These are phyloP conservation scores for Stegodyphus mimosarum DNA, from an alignment of 1,140 invertebrate genomes.

Conservation along the genomic window DNA sequence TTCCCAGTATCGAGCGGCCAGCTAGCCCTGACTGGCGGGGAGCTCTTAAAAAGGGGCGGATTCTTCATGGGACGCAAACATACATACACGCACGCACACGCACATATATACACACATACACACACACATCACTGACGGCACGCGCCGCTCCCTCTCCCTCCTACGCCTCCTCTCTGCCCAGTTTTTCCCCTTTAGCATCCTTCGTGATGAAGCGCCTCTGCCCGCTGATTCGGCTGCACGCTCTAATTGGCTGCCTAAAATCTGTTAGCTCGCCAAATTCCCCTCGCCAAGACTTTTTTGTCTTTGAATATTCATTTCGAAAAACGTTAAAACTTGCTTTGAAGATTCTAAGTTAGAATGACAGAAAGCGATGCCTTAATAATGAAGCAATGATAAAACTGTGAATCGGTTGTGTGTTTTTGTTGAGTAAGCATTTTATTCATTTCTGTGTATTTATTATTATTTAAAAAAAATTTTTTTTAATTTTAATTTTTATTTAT, in stretches of 20 bases:
- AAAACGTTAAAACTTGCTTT: no score
- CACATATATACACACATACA: constrained; percentile 42
- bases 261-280: constrained; percentile 49
- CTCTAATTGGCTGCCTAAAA: constrained; percentile 56
- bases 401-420: no score
- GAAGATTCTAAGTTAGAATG: no score
- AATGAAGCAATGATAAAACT: no score
- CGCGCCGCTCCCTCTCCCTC: constrained; percentile 38
- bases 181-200: constrained; percentile 58
- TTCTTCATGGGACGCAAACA: constrained; percentile 50
- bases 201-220: constrained; percentile 39
- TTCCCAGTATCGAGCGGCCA: constrained; percentile 49
- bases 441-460: no score
- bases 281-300: constrained; percentile 40
- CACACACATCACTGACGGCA: constrained; percentile 56
- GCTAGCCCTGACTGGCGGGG: constrained; percentile 58
- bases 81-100: constrained; percentile 34
- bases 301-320: neutral
- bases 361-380: no score
- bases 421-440: no score
- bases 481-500: no score
- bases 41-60: constrained; percentile 62
- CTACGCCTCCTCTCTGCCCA: constrained; percentile 26
- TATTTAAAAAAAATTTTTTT: no score
- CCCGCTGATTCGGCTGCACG: constrained; percentile 43